These are phyloP conservation scores for Ceyx cyanopectus DNA, from an alignment of 2,113 vertebrate genomes.

Conservation along the genomic window DNA sequence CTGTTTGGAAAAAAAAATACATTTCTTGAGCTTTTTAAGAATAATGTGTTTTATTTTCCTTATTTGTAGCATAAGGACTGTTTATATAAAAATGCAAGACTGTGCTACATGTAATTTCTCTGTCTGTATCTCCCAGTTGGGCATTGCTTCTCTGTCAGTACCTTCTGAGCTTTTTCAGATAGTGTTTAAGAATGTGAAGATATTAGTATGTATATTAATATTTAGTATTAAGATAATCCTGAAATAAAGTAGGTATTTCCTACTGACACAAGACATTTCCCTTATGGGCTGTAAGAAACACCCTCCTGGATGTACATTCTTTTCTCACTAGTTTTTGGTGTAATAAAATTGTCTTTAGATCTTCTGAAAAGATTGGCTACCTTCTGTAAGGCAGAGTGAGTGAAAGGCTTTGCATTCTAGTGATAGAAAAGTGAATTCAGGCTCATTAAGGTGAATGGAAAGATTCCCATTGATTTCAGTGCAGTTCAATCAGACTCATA, in stretches of 20 bases:
- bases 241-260: background rate
- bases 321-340: background rate
- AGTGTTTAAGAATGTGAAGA: background rate
- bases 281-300: background rate
- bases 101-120: background rate
- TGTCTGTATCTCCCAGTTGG: accelerated
- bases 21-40: background rate
- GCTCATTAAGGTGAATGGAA: slow-evolving; percentile 36
- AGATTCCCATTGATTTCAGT: slow-evolving; percentile 50
- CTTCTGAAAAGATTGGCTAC: background rate
- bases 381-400: background rate
- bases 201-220: no score
- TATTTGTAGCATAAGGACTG: background rate
- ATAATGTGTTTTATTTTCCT: background rate
- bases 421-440: background rate
- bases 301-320: background rate
- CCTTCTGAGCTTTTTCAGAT: background rate
- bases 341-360: background rate
- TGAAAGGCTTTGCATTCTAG: background rate
- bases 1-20: background rate
- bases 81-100: background rate
- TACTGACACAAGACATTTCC: background rate
- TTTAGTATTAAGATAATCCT: background rate
- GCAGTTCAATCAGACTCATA: slow-evolving; percentile 53
- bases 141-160: background rate